Evolutionary conservation across 2,113 vertebrate genomes (phyloP).

Genomic region (Poeciliopsis retropinna): DNA sequence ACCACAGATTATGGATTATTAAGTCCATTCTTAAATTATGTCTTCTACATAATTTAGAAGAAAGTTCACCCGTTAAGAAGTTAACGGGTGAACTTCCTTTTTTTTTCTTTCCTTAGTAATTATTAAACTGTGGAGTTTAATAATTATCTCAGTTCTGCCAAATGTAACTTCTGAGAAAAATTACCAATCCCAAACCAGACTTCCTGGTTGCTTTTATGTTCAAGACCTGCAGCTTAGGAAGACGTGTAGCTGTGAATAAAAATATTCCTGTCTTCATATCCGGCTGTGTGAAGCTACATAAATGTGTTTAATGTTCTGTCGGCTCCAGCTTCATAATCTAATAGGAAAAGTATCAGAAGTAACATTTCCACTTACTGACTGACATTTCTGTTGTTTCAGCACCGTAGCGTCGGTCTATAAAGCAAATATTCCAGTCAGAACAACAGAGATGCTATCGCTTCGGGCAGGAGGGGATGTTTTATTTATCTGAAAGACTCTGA

Average conservation of each 20-base stretch:
- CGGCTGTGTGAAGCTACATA: neutral
- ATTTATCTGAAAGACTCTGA: slow-evolving; percentile 29
- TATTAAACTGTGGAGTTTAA: too few relatives aligned
- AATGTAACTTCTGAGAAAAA: neutral
- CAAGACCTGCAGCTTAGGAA: neutral
- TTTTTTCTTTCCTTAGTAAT: too few relatives aligned
- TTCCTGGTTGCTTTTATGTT: neutral
- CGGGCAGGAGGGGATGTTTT: neutral
- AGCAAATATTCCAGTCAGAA: slow-evolving; percentile 22
- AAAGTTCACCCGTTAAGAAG: too few relatives aligned
- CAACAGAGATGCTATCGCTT: slow-evolving; percentile 34
- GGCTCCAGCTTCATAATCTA: neutral
- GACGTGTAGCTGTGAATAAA: neutral
- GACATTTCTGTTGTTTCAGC: slow-evolving; percentile 19
- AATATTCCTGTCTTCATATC: neutral
- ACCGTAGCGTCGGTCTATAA: neutral
- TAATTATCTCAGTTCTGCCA: too few relatives aligned
- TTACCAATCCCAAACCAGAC: neutral
- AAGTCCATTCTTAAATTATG: too few relatives aligned
- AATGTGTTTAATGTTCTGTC: neutral
- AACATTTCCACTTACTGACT: slow-evolving; percentile 4
- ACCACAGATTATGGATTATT: too few relatives aligned
- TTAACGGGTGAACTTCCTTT: too few relatives aligned
- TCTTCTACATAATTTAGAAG: too few relatives aligned
- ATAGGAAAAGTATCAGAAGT: neutral